phyloP scores from a whole-genome alignment of 2,113 vertebrate species.

The Lagopus leucura region DNA sequence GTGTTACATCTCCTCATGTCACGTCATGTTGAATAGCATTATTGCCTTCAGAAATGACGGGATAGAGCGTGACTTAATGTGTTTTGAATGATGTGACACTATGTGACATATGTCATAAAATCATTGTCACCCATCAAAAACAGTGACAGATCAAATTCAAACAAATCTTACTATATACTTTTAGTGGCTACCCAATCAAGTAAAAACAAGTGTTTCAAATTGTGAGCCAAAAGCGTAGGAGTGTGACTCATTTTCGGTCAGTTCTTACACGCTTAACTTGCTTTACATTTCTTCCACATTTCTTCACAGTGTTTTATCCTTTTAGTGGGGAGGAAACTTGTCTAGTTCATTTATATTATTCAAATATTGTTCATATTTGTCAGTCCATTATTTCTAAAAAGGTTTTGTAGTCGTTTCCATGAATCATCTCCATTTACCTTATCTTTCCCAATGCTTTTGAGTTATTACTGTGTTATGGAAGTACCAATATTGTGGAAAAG shows the following conservation, averaged over 20 bases:
- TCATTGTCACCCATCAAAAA: slow-evolving; percentile 57
- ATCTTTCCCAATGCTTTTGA: background rate
- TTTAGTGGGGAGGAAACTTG: slow-evolving; percentile 12
- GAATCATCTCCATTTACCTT: background rate
- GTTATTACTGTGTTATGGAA: slow-evolving; percentile 9
- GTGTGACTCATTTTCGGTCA: slow-evolving; percentile 49
- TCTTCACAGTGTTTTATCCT: slow-evolving; percentile 15
- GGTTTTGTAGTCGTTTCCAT: background rate
- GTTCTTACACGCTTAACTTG: background rate
- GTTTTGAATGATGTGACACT: slow-evolving; percentile 50
- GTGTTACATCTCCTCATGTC: slow-evolving; percentile 1
- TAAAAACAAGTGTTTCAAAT: slow-evolving; percentile 30
- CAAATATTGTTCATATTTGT: background rate
- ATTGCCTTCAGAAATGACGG: slow-evolving; percentile 47
- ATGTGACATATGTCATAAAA: slow-evolving; percentile 61
- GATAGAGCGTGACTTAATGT: slow-evolving; percentile 11
- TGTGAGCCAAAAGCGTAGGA: slow-evolving; percentile 6
- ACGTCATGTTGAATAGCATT: slow-evolving; percentile 13
- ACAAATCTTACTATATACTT: slow-evolving; percentile 28
- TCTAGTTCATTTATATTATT: slow-evolving; percentile 12
- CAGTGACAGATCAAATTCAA: slow-evolving; percentile 58
- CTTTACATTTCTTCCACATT: slow-evolving; percentile 47
- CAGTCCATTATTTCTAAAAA: slow-evolving; percentile 20
- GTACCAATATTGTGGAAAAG: background rate
- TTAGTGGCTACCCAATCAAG: slow-evolving; percentile 51